phyloP scores from a whole-genome alignment of 2,797 vertebrate species.

The Myotis planiceps region DNA sequence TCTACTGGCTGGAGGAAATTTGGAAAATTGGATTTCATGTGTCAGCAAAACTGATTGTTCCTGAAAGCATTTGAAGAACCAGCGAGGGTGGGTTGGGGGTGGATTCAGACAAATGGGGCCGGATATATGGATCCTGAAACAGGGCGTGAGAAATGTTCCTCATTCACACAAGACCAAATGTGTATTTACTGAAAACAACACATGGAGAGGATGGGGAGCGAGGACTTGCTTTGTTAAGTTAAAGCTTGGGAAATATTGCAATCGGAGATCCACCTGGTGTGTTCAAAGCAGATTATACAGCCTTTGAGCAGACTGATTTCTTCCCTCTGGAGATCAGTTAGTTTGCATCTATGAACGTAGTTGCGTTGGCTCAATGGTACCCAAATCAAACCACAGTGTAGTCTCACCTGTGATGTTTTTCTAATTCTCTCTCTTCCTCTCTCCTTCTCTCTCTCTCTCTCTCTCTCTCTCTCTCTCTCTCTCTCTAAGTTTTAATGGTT shows the following conservation, averaged over 20 bases:
- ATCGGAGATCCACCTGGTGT: not conserved
- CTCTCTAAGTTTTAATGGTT: not conserved
- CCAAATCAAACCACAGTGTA: not conserved
- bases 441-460: not conserved
- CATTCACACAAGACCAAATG: constrained; percentile 57
- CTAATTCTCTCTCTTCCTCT: not conserved
- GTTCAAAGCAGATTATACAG: constrained; percentile 48
- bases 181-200: constrained; percentile 74
- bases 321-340: constrained; percentile 22
- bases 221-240: constrained; percentile 61
- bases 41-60: constrained; percentile 36
- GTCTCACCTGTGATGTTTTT: not conserved
- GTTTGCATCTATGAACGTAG: not conserved
- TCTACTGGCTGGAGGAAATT: constrained; percentile 35
- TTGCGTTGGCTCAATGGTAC: not conserved
- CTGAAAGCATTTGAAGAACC: constrained; percentile 43
- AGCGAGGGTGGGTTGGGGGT: not conserved
- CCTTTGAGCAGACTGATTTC: constrained; percentile 9
- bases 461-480: not conserved
- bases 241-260: not conserved
- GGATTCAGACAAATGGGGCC: constrained; percentile 39
- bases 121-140: constrained; percentile 42
- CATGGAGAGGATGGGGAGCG: constrained; percentile 39
- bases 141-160: constrained; percentile 62
- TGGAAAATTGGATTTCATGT: not conserved